Conservation (phyloP, 2,113 vertebrate genomes). For the human region DNA sequence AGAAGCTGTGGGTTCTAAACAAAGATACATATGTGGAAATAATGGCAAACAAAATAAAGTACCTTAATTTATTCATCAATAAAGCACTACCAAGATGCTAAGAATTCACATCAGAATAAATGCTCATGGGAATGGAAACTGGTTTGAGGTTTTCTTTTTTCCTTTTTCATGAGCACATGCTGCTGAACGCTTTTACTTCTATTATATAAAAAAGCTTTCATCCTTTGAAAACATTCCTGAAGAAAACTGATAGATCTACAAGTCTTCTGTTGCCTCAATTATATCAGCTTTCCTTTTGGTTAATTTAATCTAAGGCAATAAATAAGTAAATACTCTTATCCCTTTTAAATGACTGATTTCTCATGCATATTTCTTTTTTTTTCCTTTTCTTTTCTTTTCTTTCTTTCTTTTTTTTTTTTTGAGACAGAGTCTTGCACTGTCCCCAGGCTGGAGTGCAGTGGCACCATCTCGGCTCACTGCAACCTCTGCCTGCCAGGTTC, state of each 20-base stretch:
- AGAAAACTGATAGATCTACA: neutral
- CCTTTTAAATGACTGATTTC: constrained; percentile 25
- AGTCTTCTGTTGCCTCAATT: neutral
- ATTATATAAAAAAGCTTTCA: neutral
- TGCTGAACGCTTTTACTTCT: neutral
- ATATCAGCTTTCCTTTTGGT: neutral
- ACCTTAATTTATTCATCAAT: constrained; percentile 60
- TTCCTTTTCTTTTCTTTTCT: fast-evolving
- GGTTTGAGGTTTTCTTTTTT: neutral
- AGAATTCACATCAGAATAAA: constrained; percentile 24
- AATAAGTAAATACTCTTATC: neutral
- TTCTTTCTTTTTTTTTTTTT: too few relatives aligned
- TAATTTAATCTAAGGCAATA: constrained; percentile 31
- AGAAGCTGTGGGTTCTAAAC: constrained; percentile 39
- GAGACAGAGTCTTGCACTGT: too few relatives aligned
- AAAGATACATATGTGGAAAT: constrained; percentile 36
- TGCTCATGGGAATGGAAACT: constrained; percentile 31
- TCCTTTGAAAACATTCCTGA: constrained; percentile 5
- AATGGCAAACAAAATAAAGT: constrained; percentile 49
- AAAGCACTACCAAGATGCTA: constrained; percentile 37
- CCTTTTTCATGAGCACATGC: neutral
- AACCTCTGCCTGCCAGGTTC: too few relatives aligned
- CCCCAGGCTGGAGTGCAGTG: too few relatives aligned
- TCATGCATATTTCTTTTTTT: neutral
- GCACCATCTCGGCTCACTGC: too few relatives aligned